A percentile compares a stretch with the other conserved stretches of the same genome.
phyloP scores from a whole-genome alignment of 2,113 vertebrate species.

The Scytalopus superciliaris region DNA sequence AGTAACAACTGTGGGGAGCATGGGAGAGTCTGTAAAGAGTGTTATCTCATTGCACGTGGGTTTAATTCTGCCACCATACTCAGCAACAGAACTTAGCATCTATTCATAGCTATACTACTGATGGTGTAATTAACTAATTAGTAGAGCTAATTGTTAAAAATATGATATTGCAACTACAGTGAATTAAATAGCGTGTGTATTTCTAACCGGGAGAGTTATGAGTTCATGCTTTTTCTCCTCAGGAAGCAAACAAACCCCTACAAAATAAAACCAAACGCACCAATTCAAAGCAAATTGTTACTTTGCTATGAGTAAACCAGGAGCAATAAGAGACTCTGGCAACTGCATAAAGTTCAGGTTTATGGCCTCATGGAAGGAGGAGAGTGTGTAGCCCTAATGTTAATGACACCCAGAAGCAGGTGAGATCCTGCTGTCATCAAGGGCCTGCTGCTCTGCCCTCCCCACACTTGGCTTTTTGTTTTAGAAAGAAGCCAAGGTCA shows the following conservation, averaged over 20 bases:
- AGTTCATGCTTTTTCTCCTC: not conserved
- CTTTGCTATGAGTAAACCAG: not conserved
- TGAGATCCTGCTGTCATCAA: not conserved
- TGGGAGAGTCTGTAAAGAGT: not conserved
- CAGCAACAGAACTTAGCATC: not conserved
- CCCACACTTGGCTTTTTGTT: not conserved
- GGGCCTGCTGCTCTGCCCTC: not conserved
- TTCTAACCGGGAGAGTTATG: not conserved
- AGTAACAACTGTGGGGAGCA: not conserved
- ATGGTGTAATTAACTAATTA: slow-evolving; percentile 51
- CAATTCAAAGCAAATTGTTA: not conserved
- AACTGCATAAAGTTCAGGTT: not conserved
- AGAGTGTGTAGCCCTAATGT: not conserved
- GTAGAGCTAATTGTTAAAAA: slow-evolving; percentile 40
- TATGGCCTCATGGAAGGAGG: not conserved
- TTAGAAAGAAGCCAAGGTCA: not conserved
- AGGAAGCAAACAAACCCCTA: not conserved
- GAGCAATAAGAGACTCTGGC: not conserved
- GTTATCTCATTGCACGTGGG: not conserved
- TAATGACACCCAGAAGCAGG: not conserved
- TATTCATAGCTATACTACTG: slow-evolving; percentile 8
- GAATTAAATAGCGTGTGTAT: not conserved
- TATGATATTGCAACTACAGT: not conserved
- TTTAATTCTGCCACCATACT: not conserved
- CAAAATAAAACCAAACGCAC: not conserved